Evolutionary conservation across 2,888 invertebrate species (phyloP).

Genomic region (Trisateles emortualis): DNA sequence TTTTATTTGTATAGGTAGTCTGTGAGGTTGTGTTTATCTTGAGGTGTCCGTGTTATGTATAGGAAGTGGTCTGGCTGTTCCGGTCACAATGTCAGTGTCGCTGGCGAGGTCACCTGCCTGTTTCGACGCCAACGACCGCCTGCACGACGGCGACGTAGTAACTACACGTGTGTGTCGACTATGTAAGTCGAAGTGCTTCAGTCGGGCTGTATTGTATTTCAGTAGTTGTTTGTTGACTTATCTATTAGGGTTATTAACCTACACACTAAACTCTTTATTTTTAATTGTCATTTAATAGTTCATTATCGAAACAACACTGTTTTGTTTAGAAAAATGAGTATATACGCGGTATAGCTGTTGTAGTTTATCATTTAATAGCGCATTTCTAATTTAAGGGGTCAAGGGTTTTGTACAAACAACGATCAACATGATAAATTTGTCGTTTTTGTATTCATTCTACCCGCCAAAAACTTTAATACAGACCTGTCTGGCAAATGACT

Average conservation of each 20-base stretch:
- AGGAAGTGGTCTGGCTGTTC: conserved; percentile 73
- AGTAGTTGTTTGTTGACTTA: conserved; percentile 2
- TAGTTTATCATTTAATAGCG: too few species aligned
- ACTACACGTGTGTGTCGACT: neutral
- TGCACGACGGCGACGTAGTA: conserved; percentile 13
- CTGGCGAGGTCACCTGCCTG: conserved; percentile 64
- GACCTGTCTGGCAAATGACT: conserved; percentile 6
- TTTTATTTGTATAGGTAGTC: conserved; percentile 29
- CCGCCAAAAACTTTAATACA: neutral
- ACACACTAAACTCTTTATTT: neutral
- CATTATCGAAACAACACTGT: too few species aligned
- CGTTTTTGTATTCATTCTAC: too few species aligned
- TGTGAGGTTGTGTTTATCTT: conserved; percentile 35
- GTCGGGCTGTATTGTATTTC: conserved; percentile 3
- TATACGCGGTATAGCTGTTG: too few species aligned
- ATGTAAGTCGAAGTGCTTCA: neutral
- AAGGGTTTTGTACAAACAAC: too few species aligned
- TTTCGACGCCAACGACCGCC: conserved; percentile 60
- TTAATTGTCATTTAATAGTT: too few species aligned
- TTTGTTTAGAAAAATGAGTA: too few species aligned
- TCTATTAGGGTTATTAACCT: conserved; percentile 1
- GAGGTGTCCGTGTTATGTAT: conserved; percentile 48
- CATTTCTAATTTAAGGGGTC: too few species aligned
- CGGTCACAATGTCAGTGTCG: conserved; percentile 80
- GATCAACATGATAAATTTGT: too few species aligned